Base-by-base conservation (phyloP, 2,797 vertebrate genomes). In the Podarcis lilfordi region DNA sequence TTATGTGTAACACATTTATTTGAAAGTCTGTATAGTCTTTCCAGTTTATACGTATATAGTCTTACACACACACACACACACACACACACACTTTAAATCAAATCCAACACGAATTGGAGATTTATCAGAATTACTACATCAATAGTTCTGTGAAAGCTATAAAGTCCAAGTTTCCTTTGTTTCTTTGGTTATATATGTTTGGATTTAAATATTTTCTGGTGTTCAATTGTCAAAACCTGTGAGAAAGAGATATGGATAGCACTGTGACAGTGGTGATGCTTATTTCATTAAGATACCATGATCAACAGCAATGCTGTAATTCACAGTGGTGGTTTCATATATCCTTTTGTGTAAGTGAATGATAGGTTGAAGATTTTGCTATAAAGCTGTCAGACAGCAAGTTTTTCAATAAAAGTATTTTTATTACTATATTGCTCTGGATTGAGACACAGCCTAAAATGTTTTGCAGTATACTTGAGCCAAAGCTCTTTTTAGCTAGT, bases 351-450 rank as follows among this genome's bases (percentile, higher is more conserved):
- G 91, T 80, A 95, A 94, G 85, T 89, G 91, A 91, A 93, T 92
- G 94, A 95, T 90, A 92, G 91, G 75, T 92, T 95, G 93, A 95
- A 91, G 91, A 95, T 95, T 92, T 93, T 93, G 66, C 88, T 90
- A 85, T 95, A 95, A 95, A 96, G 91, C 89, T 95, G 95, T 95
- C 94, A 95, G 90, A 93, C 89, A 92, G 89, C 29, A 94, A 95
- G 82, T 55, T 92, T 92, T 90, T 93, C 81, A 92, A 92, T 88
- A 93, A 94, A 85, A 79, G 3, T 25, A 88, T 89, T 91, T 94
- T 90, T 85, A 91, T 91, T 94, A 93, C 94, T 90, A 94, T 89
- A 85, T 55, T 94, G 77, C 61, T 74, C 43, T 21, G 91, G 19
- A 86, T 55, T 87, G 88, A 82, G 29, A 72, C 32, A 88, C 50